Evolutionary conservation across 1,140 invertebrate genomes (phyloP).

Genomic region (Dreissena polymorpha): DNA sequence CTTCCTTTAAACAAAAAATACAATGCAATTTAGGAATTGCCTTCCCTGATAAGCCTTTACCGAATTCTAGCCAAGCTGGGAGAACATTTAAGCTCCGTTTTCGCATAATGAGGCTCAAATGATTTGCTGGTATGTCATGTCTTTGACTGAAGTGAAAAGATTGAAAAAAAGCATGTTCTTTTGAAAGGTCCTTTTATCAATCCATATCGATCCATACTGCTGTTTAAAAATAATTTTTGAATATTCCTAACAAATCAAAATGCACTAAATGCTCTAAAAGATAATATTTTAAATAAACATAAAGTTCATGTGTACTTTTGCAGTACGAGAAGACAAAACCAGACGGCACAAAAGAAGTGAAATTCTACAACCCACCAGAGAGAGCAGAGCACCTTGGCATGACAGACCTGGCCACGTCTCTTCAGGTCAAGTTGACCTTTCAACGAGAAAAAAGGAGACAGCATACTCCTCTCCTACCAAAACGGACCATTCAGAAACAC

Average conservation of each 20-base stretch:
- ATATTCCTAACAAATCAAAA: not conserved
- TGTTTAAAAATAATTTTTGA: not conserved
- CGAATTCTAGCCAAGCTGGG: too few species aligned
- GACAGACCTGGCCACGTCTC: conserved; percentile 6
- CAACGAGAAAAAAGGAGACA: conserved; percentile 10
- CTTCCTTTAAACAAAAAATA: too few species aligned
- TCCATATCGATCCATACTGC: too few species aligned
- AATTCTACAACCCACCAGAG: conserved; percentile 12
- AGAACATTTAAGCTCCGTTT: too few species aligned
- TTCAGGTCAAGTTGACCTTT: not conserved
- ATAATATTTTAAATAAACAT: not conserved
- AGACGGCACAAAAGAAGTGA: conserved; percentile 9
- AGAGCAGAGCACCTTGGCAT: conserved; percentile 32
- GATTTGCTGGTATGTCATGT: too few species aligned
- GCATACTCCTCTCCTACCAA: conserved; percentile 23
- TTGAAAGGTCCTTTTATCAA: too few species aligned
- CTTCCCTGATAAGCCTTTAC: too few species aligned
- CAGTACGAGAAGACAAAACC: conserved; percentile 23
- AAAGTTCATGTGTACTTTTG: not conserved
- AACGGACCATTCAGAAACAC: conserved; percentile 15
- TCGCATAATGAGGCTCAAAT: too few species aligned
- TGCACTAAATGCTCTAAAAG: not conserved
- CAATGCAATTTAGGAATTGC: too few species aligned
- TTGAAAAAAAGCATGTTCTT: too few species aligned
- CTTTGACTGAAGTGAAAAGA: too few species aligned